Conservation (phyloP, 2,888 invertebrate genomes). For the Octodonta nipae region DNA sequence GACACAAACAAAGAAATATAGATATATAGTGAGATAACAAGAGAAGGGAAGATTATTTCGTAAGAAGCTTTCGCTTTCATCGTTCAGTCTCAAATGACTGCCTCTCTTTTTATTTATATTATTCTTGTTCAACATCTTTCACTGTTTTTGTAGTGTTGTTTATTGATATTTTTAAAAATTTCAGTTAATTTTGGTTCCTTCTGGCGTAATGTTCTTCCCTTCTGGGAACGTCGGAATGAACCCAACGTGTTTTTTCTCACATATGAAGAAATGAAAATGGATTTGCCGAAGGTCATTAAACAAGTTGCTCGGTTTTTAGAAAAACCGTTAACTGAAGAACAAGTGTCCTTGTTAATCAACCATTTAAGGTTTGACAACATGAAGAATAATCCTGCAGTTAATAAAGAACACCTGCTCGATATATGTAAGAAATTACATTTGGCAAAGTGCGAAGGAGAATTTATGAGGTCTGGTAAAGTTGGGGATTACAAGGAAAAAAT, state of each 20-base stretch:
- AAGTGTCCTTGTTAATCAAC: slow-evolving; percentile 18
- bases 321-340: slow-evolving; percentile 17
- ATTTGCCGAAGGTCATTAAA: slow-evolving; percentile 19
- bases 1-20: too few species aligned
- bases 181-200: slow-evolving; percentile 27
- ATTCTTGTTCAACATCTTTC: too few species aligned
- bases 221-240: slow-evolving; percentile 23
- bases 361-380: slow-evolving; percentile 34
- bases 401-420: slow-evolving; percentile 35
- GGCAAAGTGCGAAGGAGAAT: slow-evolving; percentile 28
- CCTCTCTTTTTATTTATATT: too few species aligned
- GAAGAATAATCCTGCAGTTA: slow-evolving; percentile 44
- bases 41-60: too few species aligned
- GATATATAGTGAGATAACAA: too few species aligned
- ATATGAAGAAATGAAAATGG: slow-evolving; percentile 27
- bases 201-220: slow-evolving; percentile 26
- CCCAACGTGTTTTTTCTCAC: slow-evolving; percentile 26
- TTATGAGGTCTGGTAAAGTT: slow-evolving; percentile 38
- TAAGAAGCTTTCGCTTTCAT: too few species aligned
- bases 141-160: too few species aligned
- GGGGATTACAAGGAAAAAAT: slow-evolving; percentile 41
- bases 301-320: slow-evolving; percentile 22
- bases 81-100: too few species aligned
- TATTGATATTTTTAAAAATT: too few species aligned
- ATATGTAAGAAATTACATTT: slow-evolving; percentile 30